These are phyloP conservation scores for Eulimnadia texana DNA, from an alignment of 1,140 invertebrate genomes.

Conservation along the genomic window DNA sequence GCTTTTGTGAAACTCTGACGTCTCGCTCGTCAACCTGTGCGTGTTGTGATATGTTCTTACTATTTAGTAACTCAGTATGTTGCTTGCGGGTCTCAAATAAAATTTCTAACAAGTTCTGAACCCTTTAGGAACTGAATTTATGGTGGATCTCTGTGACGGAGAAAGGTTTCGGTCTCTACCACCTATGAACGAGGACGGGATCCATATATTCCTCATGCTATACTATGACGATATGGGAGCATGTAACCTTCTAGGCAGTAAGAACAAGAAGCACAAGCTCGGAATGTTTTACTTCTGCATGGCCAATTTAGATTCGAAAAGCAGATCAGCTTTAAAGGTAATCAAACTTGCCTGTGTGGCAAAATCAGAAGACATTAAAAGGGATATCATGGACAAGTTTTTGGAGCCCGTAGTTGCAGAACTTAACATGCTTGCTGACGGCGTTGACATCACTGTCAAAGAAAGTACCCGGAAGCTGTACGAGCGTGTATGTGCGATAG, in stretches of 20 bases:
- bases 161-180: too few species aligned
- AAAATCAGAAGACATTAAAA: not conserved
- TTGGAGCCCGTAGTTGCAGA: not conserved
- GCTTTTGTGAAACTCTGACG: too few species aligned
- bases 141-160: too few species aligned
- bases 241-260: not conserved
- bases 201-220: too few species aligned
- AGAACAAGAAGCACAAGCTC: not conserved
- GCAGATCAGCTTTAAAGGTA: not conserved
- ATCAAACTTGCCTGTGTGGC: not conserved
- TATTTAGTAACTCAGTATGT: too few species aligned
- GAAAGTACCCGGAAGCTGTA: not conserved
- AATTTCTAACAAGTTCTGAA: too few species aligned
- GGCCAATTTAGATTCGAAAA: not conserved
- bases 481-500: not conserved
- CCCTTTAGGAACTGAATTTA: too few species aligned
- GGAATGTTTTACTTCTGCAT: not conserved
- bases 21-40: too few species aligned
- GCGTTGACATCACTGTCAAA: not conserved
- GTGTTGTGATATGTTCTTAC: too few species aligned
- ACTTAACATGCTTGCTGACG: not conserved
- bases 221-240: not conserved
- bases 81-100: too few species aligned
- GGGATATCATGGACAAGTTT: not conserved
- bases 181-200: too few species aligned